Base-by-base conservation (phyloP, 2,113 vertebrate species). In the Lynx canadensis region DNA sequence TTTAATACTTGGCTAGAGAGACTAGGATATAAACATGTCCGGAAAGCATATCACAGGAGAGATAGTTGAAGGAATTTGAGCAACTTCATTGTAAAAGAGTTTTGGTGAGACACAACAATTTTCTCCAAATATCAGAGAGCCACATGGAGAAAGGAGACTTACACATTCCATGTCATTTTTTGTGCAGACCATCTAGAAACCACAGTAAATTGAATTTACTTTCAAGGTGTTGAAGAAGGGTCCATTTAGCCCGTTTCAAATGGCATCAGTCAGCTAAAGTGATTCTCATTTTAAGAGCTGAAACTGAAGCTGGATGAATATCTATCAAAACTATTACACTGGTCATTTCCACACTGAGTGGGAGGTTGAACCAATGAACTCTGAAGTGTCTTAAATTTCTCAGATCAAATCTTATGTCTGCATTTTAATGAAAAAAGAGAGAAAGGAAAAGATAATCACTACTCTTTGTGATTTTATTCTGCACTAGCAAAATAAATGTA, bases 321-420 rank as follows among this genome's bases (percentile, higher is more conserved):
- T 38, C 25, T 88, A 55, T 63, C 69, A 94, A 52, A 83, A 48
- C 23, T 45, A 73, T 66, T 88, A 81, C 11, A 36, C 2, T 38
- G 50, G 31, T 82, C 87, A 89, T 88, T 93, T 94, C 31, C 78
- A 3, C 29, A 13, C n/a, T n/a, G 50, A 92, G 29, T 36, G 16
- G 14, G 50, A 97, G 19, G 13, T 27, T 96, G 81, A 94, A 68
- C 19, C 15, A 52, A 29, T 68, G 45, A 91, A 68, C 29, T 92
- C 25, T 31, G 68, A 84, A 73, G n/a, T 87, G 19, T 50, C 68
- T 95, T 91, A 38, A 50, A 0, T 94, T 95, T 96, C 50, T 91
- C 65, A 89, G 16, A 73, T 88, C 13, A 45, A 90, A 94, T 96
- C 5, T 31, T 69, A 41, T 33, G 0, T 63, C 14, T 89, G 78